A percentile compares a stretch with the other conserved stretches of the same genome.
Evolutionary conservation across 2,113 vertebrate species (phyloP).

Genomic region (Dendropsophus ebraccatus): DNA sequence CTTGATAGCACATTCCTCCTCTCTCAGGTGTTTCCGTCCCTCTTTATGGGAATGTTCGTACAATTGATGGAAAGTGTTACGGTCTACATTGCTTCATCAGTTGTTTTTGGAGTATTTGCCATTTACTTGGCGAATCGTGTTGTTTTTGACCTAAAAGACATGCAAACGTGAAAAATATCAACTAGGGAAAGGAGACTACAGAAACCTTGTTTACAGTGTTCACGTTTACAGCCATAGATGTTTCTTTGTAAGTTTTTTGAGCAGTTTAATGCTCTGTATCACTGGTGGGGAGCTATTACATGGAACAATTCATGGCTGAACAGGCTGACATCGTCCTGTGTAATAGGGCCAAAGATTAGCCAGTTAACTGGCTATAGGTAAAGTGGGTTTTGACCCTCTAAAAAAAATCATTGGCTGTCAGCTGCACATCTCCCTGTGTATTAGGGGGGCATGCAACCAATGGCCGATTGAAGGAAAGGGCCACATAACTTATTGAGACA

Average conservation of each 20-base stretch:
- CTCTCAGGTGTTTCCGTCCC: slow-evolving; percentile 84
- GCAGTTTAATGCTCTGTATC: background rate
- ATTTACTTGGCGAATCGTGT: slow-evolving; percentile 82
- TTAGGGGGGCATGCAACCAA: too few species aligned
- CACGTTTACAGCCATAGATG: slow-evolving; percentile 32
- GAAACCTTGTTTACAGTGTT: slow-evolving; percentile 47
- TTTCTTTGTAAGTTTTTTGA: background rate
- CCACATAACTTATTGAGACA: too few species aligned
- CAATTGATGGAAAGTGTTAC: slow-evolving; percentile 81
- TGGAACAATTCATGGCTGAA: too few species aligned
- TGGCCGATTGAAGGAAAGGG: too few species aligned
- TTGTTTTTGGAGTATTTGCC: slow-evolving; percentile 76
- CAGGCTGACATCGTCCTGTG: too few species aligned
- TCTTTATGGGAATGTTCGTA: slow-evolving; percentile 83
- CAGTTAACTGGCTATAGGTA: too few species aligned
- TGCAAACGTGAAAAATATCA: slow-evolving; percentile 57
- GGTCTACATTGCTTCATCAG: slow-evolving; percentile 80
- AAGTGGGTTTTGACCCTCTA: too few species aligned
- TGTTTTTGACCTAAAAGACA: slow-evolving; percentile 79
- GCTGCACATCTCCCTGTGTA: too few species aligned
- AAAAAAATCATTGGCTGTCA: too few species aligned
- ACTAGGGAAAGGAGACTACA: background rate
- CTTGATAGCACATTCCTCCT: slow-evolving; percentile 87
- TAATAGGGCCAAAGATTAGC: too few species aligned
- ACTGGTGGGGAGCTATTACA: too few species aligned